Evolutionary conservation across 1,140 invertebrate genomes (phyloP), one percentile per base, ranked within the genome.

Genomic region (Nasonia longicornis): DNA sequence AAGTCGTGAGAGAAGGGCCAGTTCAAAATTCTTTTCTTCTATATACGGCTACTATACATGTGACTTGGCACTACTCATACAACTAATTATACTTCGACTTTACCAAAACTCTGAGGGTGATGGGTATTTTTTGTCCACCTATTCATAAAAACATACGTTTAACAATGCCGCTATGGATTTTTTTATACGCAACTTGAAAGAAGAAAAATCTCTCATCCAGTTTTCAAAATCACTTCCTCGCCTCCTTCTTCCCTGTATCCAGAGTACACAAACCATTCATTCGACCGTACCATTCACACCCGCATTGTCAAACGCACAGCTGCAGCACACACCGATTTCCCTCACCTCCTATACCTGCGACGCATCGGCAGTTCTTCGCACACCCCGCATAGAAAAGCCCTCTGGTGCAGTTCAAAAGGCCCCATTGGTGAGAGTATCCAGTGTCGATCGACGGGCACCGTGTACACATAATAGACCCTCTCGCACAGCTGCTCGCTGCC

Each of bases 381-480:
- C 16, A 20, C 12, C 6, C 12, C 2, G 45, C 52, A 64, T 64
- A 63, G 52, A n/a, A 58, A 75, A 35, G n/a, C 48, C n/a, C 14
- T 16, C 35, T 14, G 3, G 52, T 20, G 38, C 38, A 42, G 38
- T 7, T 42, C 7, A 42, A 42, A 42, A 42, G 38, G 38, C 38
- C 16, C 11, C 48, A 11, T 7, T 20, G 0, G 52, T 20, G 16
- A n/a, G 31, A 31, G 74, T 77, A 77, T 77, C 58, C 63, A 77
- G 38, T 77, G 35, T 77, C 74, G 74, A 66, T 77, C 58, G 63
- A 31, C 3, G n/a, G 14, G 63, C 20, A 3, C 10, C 31, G 29
- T 7, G 16, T 3, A 20, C 4, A 20, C 29, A 66, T 31, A 77
- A 77, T 77, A 66, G 74, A 45, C n/a, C 52, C 74, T 76, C 16